Base-by-base conservation (phyloP, 92 coral and sea anemone species). In the Virgularia gustaviana region DNA sequence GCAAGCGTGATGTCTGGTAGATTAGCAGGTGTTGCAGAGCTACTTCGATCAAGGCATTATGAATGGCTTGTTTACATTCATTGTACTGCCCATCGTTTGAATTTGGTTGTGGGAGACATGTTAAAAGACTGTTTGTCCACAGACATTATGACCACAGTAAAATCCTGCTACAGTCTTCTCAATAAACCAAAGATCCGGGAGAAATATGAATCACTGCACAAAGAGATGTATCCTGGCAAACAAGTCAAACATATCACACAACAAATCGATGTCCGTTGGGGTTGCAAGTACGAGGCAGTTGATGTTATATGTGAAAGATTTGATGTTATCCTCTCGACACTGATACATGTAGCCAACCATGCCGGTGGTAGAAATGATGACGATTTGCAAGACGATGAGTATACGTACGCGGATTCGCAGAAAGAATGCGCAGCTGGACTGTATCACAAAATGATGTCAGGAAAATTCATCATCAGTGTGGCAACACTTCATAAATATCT, bases 11-110 rank as follows among this genome's bases (percentile, higher is more conserved):
- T 58, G 65, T 29, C 18, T 30, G 38, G 37, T 2, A 41, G 20
- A n/a, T 30, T n/a, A n/a, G n/a, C n/a, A n/a, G n/a, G n/a, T n/a
- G n/a, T 58, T 9, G 41, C 38, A 29, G 65, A 58, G 65, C 29
- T 58, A 29, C 33, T 58, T 29, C 29, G 65, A 58, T 58, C 65
- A 30, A 37, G 28, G 39, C 65, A 58, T 31, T 58, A 29, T 58
- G 38, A 37, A 12, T 58, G 65, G 65, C 1, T 58, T 28, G 43
- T 60, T 60, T 34, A 60, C 67, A 60, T 60, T 10, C 67, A 60
- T n/a, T 60, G 67, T 33, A 60, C 67, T 60, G 67, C 67, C 43
- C 67, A 60, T 60, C 67, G 42, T 60, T 60, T 60, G 67, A 60
- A 60, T 33, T 33, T 60, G 67, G 67, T 60, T 30, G 44, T 60